These are phyloP conservation scores for Onychostoma macrolepis DNA, from an alignment of 2,113 vertebrate genomes.

Conservation along the genomic window DNA sequence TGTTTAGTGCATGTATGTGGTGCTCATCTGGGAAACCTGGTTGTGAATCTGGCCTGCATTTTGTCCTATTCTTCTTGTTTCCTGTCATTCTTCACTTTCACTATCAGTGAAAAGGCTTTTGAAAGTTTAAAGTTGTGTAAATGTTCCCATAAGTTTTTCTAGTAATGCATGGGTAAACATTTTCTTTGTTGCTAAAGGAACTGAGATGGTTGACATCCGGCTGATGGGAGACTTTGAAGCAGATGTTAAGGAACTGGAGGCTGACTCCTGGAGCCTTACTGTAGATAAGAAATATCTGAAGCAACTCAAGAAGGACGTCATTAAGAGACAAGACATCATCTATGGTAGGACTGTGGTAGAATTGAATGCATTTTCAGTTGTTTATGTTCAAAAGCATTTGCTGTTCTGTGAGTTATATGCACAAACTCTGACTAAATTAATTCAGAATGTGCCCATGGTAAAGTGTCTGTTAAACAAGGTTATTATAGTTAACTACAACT, in stretches of 20 bases:
- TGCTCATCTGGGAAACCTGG: not conserved
- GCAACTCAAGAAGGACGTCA: conserved; percentile 87
- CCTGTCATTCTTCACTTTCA: not conserved
- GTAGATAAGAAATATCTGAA: conserved; percentile 88
- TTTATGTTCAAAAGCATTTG: not conserved
- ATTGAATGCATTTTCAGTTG: not conserved
- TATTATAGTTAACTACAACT: not conserved
- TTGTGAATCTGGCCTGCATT: not conserved
- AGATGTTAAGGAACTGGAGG: conserved; percentile 89
- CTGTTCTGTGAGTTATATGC: not conserved
- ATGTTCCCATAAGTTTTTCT: not conserved
- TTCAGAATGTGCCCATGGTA: not conserved
- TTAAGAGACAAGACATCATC: conserved; percentile 95
- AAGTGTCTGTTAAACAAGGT: not conserved
- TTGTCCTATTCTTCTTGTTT: not conserved
- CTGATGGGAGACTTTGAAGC: conserved; percentile 94
- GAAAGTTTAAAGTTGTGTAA: not conserved
- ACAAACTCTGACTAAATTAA: not conserved
- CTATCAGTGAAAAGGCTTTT: not conserved
- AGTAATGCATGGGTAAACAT: not conserved
- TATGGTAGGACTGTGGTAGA: conserved; percentile 78
- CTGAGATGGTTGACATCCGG: conserved; percentile 94
- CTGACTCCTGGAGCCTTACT: conserved; percentile 92
- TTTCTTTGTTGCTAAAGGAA: conserved; percentile 74
- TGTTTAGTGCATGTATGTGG: not conserved